Evolutionary conservation across 2,113 vertebrate species (phyloP), one percentile per base, ranked within the genome.

Genomic region (Anolis carolinensis): DNA sequence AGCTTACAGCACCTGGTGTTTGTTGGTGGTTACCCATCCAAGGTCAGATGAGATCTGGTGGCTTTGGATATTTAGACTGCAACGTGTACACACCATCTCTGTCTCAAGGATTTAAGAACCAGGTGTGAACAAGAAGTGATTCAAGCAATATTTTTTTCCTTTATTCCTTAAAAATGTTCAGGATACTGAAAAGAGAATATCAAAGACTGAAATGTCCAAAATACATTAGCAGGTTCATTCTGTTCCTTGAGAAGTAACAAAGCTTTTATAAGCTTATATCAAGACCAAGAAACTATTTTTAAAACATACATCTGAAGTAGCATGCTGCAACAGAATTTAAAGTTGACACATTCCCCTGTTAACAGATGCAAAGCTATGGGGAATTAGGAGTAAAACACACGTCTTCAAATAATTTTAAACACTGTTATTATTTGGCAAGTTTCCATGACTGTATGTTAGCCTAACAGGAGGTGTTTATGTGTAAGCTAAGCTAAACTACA

Each of bases 391-490:
- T 32, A 79, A 79, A 87, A 83, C 34, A 52, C 9, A 75, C 6
- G 13, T 80, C 21, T 6, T 0, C 59, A 9, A 72, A 78, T 50
- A 77, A n/a, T 83, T 83, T 59, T 71, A 87, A 83, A 82, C 63
- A 87, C 44, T 82, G 3, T 18, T 74, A 86, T 4, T 87, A 86
- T 4, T 87, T 82, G 25, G 30, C 18, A 89, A 44, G 25, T 82
- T n/a, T 1, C 1, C 36, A 52, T 34, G 20, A 83, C 81, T 2
- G 70, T 16, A 50, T 25, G 59, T 8, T 14, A 39, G 65, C 62
- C 74, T 83, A 72, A 67, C 1, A 72, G 16, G 20, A 67, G 9
- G 1, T 71, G 82, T 70, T 88, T 84, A 85, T 82, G 0, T 78
- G 44, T 82, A 91, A 73, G 63, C 7, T 62, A 68, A 91, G 67